Percentiles rank a stretch among this genome's conserved stretches.
These are phyloP conservation scores for Brachypteracias leptosomus DNA, from an alignment of 2,113 vertebrate genomes.

Conservation along the genomic window DNA sequence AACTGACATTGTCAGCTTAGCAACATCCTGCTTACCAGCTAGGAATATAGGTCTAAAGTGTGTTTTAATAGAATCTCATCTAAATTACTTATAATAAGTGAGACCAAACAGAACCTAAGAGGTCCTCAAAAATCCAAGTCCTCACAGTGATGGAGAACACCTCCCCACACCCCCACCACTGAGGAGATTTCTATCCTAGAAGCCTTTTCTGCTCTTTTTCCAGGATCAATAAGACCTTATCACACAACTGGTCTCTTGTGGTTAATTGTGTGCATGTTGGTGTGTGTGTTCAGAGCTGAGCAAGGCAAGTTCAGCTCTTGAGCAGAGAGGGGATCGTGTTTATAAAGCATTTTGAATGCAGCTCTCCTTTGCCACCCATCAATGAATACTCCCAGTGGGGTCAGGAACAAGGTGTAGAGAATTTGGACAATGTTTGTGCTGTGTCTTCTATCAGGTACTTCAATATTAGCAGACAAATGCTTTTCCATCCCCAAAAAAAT, in stretches of 20 bases:
- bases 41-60: background rate
- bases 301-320: background rate
- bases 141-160: background rate
- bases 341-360: background rate
- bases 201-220: background rate
- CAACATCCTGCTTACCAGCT: background rate
- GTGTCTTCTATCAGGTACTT: background rate
- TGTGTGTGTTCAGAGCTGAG: background rate
- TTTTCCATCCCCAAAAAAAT: background rate
- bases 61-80: background rate
- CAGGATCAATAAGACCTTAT: background rate
- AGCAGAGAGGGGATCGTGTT: background rate
- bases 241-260: background rate
- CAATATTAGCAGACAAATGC: background rate
- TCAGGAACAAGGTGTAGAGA: background rate
- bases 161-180: fast-evolving
- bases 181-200: background rate
- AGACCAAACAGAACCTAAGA: background rate
- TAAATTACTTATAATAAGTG: background rate
- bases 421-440: background rate
- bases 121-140: background rate
- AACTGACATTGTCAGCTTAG: background rate
- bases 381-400: background rate
- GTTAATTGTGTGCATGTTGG: background rate
- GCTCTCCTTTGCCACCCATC: background rate